Percentiles rank a stretch among this genome's conserved stretches.
phyloP scores from a whole-genome alignment of 2,797 vertebrate species.

The Sebastiscus albofasciatus region DNA sequence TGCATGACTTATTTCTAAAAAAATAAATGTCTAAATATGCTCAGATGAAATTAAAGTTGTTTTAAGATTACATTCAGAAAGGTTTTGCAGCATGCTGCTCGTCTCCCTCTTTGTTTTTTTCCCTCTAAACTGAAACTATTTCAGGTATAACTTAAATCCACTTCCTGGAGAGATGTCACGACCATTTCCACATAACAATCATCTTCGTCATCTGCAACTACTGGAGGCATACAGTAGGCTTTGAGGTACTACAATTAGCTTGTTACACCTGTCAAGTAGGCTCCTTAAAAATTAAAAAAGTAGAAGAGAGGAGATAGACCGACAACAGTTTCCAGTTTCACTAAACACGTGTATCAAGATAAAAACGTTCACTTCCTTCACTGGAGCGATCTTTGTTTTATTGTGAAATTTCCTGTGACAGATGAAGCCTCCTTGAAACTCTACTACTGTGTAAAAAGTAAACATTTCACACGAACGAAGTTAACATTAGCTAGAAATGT shows the following conservation, averaged over 20 bases:
- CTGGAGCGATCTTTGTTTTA: not conserved
- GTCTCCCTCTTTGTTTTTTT: not conserved
- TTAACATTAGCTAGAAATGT: not conserved
- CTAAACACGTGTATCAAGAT: conserved; percentile 25
- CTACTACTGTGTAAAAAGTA: not conserved
- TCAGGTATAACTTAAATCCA: not conserved
- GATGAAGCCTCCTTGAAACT: not conserved
- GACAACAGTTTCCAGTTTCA: not conserved
- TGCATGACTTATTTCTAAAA: not conserved
- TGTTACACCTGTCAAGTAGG: not conserved
- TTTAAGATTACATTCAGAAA: not conserved
- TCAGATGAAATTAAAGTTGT: not conserved
- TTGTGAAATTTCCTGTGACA: conserved; percentile 40
- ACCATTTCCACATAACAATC: not conserved
- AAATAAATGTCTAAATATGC: not conserved
- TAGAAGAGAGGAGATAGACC: fast-evolving
- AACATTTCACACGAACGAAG: not conserved
- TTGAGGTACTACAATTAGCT: not conserved
- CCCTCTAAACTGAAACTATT: not conserved
- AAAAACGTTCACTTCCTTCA: conserved; percentile 29
- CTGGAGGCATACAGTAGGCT: no score
- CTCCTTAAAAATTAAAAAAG: no score
- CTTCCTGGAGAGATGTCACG: conserved; percentile 14
- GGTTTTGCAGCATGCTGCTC: not conserved
- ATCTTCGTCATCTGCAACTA: not conserved